Evolutionary conservation across 2,113 vertebrate genomes (phyloP), one percentile per base, ranked within the genome.

Genomic region (Serinus canaria): DNA sequence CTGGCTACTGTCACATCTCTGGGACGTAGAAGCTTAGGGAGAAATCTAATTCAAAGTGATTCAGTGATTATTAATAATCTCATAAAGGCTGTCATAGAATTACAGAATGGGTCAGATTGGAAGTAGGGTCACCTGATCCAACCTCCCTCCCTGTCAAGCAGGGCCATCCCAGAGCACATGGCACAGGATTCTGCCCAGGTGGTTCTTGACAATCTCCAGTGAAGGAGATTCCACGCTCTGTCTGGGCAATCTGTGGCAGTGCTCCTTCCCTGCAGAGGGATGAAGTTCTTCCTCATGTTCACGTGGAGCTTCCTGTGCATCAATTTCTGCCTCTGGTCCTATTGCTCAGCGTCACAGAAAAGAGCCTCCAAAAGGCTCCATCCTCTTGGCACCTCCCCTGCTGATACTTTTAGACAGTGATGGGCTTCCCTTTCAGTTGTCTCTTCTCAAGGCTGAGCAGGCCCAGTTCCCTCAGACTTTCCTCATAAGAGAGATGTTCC

Each of bases 221-320:
- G n/a, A 31, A 8, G 30, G 24, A 47, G 8, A 70, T 3, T 56
- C 13, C 24, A 47, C 13, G 30, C 1, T 19, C 24, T 47, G 19
- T 55, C 24, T 63, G 47, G 56, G 9, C 7, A 70, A 2, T 33
- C n/a, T 46, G 18, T 39, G 21, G 10, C 19, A 13, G 23, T 47
- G 33, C 16, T n/a, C 0, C 0, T 1, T 63, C 56, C 47, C 20
- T 24, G 25, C 13, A 30, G 19, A 30, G 13, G 31, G 10, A 47
- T 30, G 28, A 87, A 46, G 11, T 70, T 53, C 39, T 52, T 53
- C 53, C 22, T 68, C 39, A 27, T 19, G 13, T 53, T 69, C 18
- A 19, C 10, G 8, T 69, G 64, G 39, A 78, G 10, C 12, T 28
- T 39, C 8, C 22, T 33, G 33, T 60, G 33, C 28, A 46, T 77